Percentiles rank a stretch among this genome's conserved stretches.
Evolutionary conservation across 2,113 vertebrate genomes (phyloP).

Genomic region (Percopsis transmontana): DNA sequence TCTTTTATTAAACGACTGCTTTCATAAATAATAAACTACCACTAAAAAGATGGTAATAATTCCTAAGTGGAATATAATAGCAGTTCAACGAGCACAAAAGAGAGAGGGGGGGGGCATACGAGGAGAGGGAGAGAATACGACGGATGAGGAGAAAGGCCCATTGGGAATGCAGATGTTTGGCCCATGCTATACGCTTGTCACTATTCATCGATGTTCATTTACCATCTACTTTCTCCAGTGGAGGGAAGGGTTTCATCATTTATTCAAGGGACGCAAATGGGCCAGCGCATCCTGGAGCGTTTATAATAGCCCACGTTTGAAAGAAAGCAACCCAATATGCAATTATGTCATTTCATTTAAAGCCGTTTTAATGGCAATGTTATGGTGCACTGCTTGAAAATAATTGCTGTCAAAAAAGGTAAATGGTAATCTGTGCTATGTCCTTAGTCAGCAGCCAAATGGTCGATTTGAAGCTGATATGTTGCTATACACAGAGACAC

Average conservation of each 20-base stretch:
- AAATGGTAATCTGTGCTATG: conserved; percentile 40
- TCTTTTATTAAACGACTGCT: conserved; percentile 8
- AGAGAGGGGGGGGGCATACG: neutral
- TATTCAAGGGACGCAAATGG: conserved; percentile 42
- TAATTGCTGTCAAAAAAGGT: conserved; percentile 61
- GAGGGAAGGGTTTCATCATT: conserved; percentile 44
- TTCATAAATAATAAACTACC: conserved; percentile 11
- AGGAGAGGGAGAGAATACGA: neutral
- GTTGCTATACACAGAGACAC: neutral
- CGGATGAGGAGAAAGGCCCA: neutral
- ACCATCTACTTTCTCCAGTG: conserved; percentile 35
- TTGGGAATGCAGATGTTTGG: conserved; percentile 43
- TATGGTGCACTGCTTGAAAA: conserved; percentile 59
- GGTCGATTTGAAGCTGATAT: too few relatives aligned
- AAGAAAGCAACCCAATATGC: conserved; percentile 35
- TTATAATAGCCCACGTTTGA: conserved; percentile 7
- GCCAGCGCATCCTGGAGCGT: conserved; percentile 5
- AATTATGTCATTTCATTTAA: conserved; percentile 45
- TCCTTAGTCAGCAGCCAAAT: neutral
- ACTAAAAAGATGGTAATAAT: conserved; percentile 9
- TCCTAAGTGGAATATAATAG: neutral
- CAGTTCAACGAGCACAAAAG: neutral
- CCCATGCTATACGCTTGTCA: conserved; percentile 35
- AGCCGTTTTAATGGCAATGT: conserved; percentile 62
- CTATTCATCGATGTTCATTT: conserved; percentile 37